phyloP scores from a whole-genome alignment of 2,888 invertebrate species.

The Ferrisia virgata region DNA sequence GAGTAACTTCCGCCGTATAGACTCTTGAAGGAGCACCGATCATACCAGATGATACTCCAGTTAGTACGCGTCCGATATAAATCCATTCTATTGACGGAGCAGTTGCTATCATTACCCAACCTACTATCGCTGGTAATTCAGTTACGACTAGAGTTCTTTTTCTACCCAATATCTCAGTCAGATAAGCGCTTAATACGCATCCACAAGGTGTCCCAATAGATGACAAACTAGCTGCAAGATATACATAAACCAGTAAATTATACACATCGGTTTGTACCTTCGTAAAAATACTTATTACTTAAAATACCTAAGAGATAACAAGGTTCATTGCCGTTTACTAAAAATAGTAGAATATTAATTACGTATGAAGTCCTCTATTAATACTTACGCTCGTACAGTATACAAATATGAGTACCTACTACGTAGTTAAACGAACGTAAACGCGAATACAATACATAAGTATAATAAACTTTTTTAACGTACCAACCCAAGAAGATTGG shows the following conservation, averaged over 20 bases:
- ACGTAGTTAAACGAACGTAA: neutral
- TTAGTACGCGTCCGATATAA: slow-evolving; percentile 61
- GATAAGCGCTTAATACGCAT: slow-evolving; percentile 66
- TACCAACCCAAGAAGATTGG: slow-evolving; percentile 66
- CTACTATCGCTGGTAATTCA: slow-evolving; percentile 65
- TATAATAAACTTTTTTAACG: slow-evolving; percentile 51
- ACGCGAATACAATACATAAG: no score
- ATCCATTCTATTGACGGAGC: slow-evolving; percentile 63
- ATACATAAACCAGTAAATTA: neutral
- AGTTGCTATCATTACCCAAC: slow-evolving; percentile 64
- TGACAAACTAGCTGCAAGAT: slow-evolving; percentile 62
- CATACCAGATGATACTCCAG: slow-evolving; percentile 70
- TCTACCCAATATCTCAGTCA: slow-evolving; percentile 68
- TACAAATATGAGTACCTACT: neutral
- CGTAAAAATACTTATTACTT: no score
- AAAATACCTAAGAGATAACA: neutral
- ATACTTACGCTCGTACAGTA: no score
- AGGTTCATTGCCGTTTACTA: neutral
- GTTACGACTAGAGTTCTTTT: slow-evolving; percentile 64
- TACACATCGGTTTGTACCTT: no score
- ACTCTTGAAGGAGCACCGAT: slow-evolving; percentile 69
- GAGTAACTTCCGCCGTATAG: slow-evolving; percentile 69
- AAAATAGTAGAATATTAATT: neutral
- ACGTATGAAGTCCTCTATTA: neutral
- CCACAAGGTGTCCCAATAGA: slow-evolving; percentile 68